Percentiles rank a stretch among this genome's conserved stretches.
phyloP scores from a whole-genome alignment of 2,888 invertebrate genomes.

The Sicus ferrugineus region DNA sequence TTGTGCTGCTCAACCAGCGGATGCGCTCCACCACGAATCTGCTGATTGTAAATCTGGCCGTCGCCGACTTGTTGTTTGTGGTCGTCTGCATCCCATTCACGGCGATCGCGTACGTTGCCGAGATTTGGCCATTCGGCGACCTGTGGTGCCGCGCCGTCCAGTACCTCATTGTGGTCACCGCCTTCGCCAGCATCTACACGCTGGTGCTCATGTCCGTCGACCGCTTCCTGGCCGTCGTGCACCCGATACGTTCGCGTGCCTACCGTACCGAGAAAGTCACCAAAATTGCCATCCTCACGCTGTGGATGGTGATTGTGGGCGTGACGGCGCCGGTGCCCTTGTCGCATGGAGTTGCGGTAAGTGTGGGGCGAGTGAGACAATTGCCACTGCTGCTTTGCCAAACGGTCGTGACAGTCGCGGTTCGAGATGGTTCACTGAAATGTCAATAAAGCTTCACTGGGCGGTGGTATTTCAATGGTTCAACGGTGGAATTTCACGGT shows the following conservation, averaged over 20 bases:
- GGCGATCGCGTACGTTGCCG: constrained; percentile 84
- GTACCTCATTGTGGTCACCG: constrained; percentile 89
- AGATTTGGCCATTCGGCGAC: constrained; percentile 88
- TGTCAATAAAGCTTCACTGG: too few relatives aligned
- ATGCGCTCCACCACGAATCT: constrained; percentile 94
- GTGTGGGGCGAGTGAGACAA: too few relatives aligned
- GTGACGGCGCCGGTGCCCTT: constrained; percentile 77
- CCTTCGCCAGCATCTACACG: constrained; percentile 91
- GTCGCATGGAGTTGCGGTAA: constrained; percentile 74
- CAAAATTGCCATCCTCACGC: constrained; percentile 75
- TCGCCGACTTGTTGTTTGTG: constrained; percentile 89
- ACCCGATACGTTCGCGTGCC: constrained; percentile 86
- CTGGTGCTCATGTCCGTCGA: constrained; percentile 93
- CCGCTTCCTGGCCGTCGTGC: constrained; percentile 90
- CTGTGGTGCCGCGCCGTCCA: constrained; percentile 89
- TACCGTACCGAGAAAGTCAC: constrained; percentile 83
- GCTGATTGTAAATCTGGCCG: constrained; percentile 87
- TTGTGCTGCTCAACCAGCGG: constrained; percentile 85
- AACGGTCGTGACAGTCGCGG: too few relatives aligned
- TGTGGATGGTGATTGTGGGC: constrained; percentile 81
- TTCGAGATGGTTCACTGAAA: too few relatives aligned
- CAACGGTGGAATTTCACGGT: too few relatives aligned
- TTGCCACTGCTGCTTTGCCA: too few relatives aligned
- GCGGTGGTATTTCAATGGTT: too few relatives aligned
- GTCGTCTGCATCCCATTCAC: constrained; percentile 94